phyloP scores from a whole-genome alignment of 1,140 invertebrate genomes.

The Sitobion miscanthi region DNA sequence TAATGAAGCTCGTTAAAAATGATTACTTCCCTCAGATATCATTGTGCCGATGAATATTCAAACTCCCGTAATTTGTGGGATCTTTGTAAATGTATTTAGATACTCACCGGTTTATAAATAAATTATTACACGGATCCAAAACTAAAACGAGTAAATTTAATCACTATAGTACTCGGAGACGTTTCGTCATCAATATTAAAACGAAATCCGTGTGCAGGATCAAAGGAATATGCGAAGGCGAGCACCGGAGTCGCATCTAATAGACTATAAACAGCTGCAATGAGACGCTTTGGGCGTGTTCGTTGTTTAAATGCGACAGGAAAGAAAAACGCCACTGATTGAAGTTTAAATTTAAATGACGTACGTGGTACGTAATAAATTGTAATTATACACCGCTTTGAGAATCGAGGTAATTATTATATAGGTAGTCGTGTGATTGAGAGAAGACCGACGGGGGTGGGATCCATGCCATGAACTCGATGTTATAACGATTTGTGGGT shows the following conservation, averaged over 20 bases:
- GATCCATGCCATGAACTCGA: not conserved
- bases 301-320: not conserved
- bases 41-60: constrained; percentile 6
- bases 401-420: not conserved
- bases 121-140: not conserved
- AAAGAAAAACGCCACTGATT: not conserved
- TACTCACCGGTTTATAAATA: not conserved
- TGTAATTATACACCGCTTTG: not conserved
- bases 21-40: constrained; percentile 3
- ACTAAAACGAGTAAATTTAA: not conserved
- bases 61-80: not conserved
- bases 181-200: not conserved
- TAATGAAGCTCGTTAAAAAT: constrained; percentile 14
- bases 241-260: not conserved
- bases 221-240: not conserved
- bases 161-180: not conserved
- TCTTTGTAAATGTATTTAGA: not conserved
- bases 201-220: not conserved
- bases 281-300: not conserved
- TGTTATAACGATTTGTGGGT: too few relatives aligned
- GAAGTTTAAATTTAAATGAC: not conserved
- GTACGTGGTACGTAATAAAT: not conserved
- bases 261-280: not conserved
- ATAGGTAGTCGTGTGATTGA: not conserved
- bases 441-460: too few relatives aligned